A percentile compares a stretch with the other conserved stretches of the same genome.
These are phyloP conservation scores for Rhysida immarginata DNA, from an alignment of 1,140 invertebrate genomes.

Conservation along the genomic window DNA sequence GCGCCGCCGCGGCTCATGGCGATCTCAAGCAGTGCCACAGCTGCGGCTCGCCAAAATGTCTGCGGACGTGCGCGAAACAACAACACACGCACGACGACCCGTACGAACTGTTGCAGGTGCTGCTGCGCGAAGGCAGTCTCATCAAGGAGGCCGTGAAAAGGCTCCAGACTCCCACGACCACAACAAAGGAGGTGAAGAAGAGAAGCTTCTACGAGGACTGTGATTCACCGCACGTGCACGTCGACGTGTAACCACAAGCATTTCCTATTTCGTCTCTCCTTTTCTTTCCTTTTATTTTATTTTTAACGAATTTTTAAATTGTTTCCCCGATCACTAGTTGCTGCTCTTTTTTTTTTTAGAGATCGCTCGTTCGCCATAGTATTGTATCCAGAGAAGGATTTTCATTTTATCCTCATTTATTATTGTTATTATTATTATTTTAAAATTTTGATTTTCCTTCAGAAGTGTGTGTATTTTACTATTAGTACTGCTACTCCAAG, in stretches of 20 bases:
- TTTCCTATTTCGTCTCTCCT: neutral
- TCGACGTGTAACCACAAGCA: neutral
- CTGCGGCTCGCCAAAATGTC: constrained; percentile 14
- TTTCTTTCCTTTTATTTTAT: neutral
- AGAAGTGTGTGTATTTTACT: too few relatives aligned
- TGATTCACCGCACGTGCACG: neutral
- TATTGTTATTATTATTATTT: too few relatives aligned
- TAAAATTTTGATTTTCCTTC: too few relatives aligned
- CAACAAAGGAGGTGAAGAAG: constrained; percentile 14
- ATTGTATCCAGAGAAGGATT: too few relatives aligned
- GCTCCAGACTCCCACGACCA: constrained; percentile 36
- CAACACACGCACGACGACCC: constrained; percentile 34
- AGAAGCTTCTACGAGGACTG: constrained; percentile 32
- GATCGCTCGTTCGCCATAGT: too few relatives aligned
- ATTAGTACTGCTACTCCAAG: too few relatives aligned
- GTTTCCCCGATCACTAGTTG: too few relatives aligned
- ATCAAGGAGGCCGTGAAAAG: constrained; percentile 53
- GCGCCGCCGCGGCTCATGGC: too few relatives aligned
- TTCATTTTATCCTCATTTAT: too few relatives aligned
- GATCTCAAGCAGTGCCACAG: constrained; percentile 16
- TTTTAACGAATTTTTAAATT: too few relatives aligned
- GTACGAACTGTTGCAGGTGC: constrained; percentile 45
- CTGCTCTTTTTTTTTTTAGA: too few relatives aligned
- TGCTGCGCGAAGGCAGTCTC: constrained; percentile 45
- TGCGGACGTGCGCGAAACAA: constrained; percentile 8